Conservation (phyloP, 2,113 vertebrate genomes). For the Dipodomys merriami region DNA sequence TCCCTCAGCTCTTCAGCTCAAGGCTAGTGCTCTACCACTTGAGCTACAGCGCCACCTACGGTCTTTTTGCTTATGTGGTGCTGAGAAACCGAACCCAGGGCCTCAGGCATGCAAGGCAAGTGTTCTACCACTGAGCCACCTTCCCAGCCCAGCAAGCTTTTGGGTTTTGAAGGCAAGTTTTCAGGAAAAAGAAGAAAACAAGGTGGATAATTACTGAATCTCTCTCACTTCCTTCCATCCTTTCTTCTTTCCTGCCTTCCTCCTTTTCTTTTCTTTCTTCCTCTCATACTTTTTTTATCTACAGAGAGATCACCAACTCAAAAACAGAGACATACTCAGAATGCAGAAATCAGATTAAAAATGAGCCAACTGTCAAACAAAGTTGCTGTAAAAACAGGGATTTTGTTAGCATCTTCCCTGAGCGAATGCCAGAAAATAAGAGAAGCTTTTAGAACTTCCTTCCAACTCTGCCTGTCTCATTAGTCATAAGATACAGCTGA, state of each 20-base stretch:
- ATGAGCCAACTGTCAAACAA: not conserved
- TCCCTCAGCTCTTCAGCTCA: too few relatives aligned
- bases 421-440: not conserved
- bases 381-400: conserved; percentile 29
- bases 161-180: conserved; percentile 43
- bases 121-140: too few relatives aligned
- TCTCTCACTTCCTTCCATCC: not conserved
- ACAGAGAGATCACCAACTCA: conserved; percentile 26
- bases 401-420: not conserved
- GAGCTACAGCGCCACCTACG: too few relatives aligned
- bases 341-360: conserved; percentile 50
- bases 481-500: conserved; percentile 44
- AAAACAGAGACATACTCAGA: not conserved
- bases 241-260: conserved; percentile 1
- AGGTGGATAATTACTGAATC: not conserved
- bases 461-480: conserved; percentile 32
- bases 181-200: not conserved
- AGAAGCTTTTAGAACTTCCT: conserved; percentile 9
- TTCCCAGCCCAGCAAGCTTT: too few relatives aligned
- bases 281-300: conserved; percentile 5
- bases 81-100: too few relatives aligned
- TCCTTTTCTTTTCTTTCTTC: not conserved
- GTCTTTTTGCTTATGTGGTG: too few relatives aligned
- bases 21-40: too few relatives aligned
- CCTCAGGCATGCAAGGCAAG: too few relatives aligned